Evolutionary conservation across 2,113 vertebrate species (phyloP).

Genomic region (Alaudala cheleensis): DNA sequence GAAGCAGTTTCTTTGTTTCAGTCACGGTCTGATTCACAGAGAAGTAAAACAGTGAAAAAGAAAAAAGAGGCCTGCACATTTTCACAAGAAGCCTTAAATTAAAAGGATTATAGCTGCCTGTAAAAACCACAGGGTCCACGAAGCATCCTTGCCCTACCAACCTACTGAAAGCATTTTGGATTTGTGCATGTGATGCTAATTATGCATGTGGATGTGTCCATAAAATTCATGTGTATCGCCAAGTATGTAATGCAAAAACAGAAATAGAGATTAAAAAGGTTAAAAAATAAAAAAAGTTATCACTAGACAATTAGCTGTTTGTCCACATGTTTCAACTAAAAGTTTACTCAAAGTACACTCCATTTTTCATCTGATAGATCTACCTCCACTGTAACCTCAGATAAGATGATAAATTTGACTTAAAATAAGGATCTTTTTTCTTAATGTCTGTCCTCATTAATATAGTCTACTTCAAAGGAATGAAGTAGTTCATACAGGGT

Average conservation of each 20-base stretch:
- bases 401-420: background rate
- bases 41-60: background rate
- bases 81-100: background rate
- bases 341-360: background rate
- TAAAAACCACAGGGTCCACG: background rate
- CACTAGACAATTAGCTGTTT: background rate
- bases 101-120: background rate
- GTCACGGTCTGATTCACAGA: background rate
- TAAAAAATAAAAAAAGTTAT: background rate
- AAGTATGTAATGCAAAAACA: background rate
- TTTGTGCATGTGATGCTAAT: background rate
- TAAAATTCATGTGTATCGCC: background rate
- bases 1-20: background rate
- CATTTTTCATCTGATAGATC: background rate
- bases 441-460: slow-evolving; percentile 49
- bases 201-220: background rate
- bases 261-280: background rate
- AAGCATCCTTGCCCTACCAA: background rate
- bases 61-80: background rate
- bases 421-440: slow-evolving; percentile 9
- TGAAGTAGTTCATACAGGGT: slow-evolving; percentile 55
- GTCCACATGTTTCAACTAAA: background rate
- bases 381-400: slow-evolving; percentile 9
- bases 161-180: background rate
- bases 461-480: slow-evolving; percentile 45